A percentile compares a stretch with the other conserved stretches of the same genome.
Conservation (phyloP, 2,888 invertebrate genomes). For the Emmelina monodactyla region DNA sequence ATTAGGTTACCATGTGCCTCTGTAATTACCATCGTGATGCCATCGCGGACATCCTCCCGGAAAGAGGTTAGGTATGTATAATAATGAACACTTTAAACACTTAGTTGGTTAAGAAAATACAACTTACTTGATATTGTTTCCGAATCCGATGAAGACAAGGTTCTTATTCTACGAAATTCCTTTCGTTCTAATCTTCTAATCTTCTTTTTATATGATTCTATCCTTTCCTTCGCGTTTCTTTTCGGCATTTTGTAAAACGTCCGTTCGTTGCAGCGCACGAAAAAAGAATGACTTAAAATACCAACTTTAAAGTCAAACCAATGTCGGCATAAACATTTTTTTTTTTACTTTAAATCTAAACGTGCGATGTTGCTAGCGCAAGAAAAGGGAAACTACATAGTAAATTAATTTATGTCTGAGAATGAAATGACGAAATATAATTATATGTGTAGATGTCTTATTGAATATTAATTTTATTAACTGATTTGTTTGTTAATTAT, state of each 20-base stretch:
- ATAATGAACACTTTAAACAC: no score
- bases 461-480: no score
- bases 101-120: no score
- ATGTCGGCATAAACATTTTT: no score
- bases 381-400: background rate
- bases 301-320: no score
- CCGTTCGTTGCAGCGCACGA: conserved; percentile 2
- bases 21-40: background rate
- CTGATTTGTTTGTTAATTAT: no score
- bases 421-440: background rate
- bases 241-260: background rate
- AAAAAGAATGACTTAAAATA: conserved; percentile 10
- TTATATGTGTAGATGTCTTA: no score
- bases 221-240: background rate
- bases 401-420: background rate
- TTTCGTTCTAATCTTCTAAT: conserved; percentile 1
- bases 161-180: no score
- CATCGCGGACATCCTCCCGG: conserved; percentile 1
- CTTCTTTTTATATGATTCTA: background rate
- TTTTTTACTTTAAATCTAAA: background rate
- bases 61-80: background rate
- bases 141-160: background rate
- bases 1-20: no score
- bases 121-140: background rate
- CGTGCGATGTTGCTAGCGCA: conserved; percentile 9